Evolutionary conservation across 30 jellyfish, hydroid and myxozoan genomes (phyloP), one percentile per base, ranked within the genome.

Genomic region (Calvadosia cruxmelitensis): DNA sequence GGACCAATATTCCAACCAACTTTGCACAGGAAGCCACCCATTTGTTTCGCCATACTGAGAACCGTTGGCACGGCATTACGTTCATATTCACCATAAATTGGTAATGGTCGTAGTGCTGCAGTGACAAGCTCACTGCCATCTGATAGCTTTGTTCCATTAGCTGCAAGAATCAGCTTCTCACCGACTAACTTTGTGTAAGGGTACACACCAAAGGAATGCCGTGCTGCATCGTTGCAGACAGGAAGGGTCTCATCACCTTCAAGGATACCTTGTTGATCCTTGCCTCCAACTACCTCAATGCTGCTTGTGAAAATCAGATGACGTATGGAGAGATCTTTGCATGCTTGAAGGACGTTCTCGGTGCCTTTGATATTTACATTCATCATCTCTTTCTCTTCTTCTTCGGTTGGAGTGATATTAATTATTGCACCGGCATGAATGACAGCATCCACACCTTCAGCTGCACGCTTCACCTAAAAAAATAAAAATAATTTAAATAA

Each of bases 1-100:
- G 57, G 57, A 42, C 57, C 57, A 42, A 42, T 42, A 42, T 42
- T 42, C 57, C 57, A 42, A 42, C 57, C 57, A 42, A 42, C 57
- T 42, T 42, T 42, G 20, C 57, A 42, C 20, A 42, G 20, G 57
- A 42, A 42, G 20, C 57, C 57, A 42, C 57, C 57, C 10, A 42
- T 10, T 42, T 42, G 57, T 20, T 42, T 42, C 10, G 57, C 57
- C 20, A 42, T 10, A 42, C 57, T 20, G 20, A 42, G 10, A 42
- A 42, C 57, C 10, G 57, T 5, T 5, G 57, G 57, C 20, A 42
- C 57, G 20, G 57, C 57, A 42, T 42, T 42, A 20, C 15, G 10
- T 42, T 42, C 57, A 42, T 42, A 42, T 42, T 42, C 57, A 42
- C 57, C 57, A 20, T 42, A 42, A 42, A 42, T 42, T 42, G 57